A percentile compares a stretch with the other conserved stretches of the same genome.
phyloP scores from a whole-genome alignment of 2,888 invertebrate genomes.

The Chloroclysta siterata region DNA sequence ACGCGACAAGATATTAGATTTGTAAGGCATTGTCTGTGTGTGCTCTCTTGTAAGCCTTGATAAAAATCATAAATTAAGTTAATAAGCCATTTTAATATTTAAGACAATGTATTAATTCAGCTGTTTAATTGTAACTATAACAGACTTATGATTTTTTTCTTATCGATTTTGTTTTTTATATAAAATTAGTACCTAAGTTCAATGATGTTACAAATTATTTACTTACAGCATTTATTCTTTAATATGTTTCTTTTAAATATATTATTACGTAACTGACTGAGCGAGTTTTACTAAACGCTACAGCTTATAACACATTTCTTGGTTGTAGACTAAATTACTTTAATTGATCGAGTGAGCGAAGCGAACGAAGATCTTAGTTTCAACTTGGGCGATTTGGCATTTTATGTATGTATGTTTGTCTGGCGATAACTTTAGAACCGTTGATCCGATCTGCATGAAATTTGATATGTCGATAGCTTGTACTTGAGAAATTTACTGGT shows the following conservation, averaged over 20 bases:
- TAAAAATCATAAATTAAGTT: constrained; percentile 1
- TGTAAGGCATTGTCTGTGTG: background rate
- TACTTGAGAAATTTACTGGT: too few relatives aligned
- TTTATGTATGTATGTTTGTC: too few relatives aligned
- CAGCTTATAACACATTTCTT: too few relatives aligned
- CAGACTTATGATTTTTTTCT: constrained; percentile 13
- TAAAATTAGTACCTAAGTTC: constrained; percentile 1
- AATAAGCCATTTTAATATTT: constrained; percentile 21
- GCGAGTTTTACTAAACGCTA: background rate
- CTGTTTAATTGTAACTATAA: background rate
- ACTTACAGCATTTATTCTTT: constrained; percentile 38
- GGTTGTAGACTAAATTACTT: too few relatives aligned
- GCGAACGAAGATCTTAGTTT: too few relatives aligned
- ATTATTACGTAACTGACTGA: constrained; percentile 21
- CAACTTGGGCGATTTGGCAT: too few relatives aligned
- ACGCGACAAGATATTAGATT: background rate
- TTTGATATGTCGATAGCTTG: too few relatives aligned
- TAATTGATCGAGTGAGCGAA: too few relatives aligned
- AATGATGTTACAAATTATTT: background rate
- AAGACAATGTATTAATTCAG: constrained; percentile 15
- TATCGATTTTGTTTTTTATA: too few relatives aligned
- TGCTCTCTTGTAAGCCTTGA: constrained; percentile 13
- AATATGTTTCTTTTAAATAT: constrained; percentile 31
- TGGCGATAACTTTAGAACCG: too few relatives aligned
- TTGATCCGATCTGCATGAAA: too few relatives aligned